Conservation (phyloP, 2,888 invertebrate genomes). For the Panopea generosa region DNA sequence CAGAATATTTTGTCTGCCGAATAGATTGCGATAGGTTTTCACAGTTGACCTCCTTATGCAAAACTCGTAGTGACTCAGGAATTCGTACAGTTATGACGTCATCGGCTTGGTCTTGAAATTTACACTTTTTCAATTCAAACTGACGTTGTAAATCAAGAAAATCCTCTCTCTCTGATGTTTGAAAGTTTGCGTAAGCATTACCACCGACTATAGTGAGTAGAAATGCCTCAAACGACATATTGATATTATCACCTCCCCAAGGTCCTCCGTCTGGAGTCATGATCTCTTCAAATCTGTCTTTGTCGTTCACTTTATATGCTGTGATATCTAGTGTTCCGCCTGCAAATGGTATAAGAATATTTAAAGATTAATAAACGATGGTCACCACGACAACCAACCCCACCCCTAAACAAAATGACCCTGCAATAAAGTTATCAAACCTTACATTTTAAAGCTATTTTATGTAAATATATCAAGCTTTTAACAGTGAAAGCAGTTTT, state of each 20-base stretch:
- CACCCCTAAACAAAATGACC: too few species aligned
- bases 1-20: background rate
- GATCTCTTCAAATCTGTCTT: constrained; percentile 32
- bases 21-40: constrained; percentile 19
- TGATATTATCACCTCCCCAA: constrained; percentile 38
- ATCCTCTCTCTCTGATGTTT: constrained; percentile 21
- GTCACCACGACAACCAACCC: too few species aligned
- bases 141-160: constrained; percentile 16
- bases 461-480: too few species aligned
- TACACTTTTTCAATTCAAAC: constrained; percentile 40
- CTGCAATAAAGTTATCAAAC: too few species aligned
- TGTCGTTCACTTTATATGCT: constrained; percentile 15
- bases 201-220: constrained; percentile 25
- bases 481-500: too few species aligned
- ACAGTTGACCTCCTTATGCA: constrained; percentile 15
- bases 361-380: too few species aligned
- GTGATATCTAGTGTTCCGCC: constrained; percentile 49
- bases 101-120: constrained; percentile 2
- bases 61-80: constrained; percentile 11
- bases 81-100: constrained; percentile 15
- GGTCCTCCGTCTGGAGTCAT: constrained; percentile 36
- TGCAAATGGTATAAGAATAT: constrained; percentile 11
- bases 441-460: too few species aligned
- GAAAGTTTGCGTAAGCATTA: constrained; percentile 19
- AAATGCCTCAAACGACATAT: constrained; percentile 27